Conservation (phyloP, 2,888 invertebrate genomes). For the Aphrophora alni region DNA sequence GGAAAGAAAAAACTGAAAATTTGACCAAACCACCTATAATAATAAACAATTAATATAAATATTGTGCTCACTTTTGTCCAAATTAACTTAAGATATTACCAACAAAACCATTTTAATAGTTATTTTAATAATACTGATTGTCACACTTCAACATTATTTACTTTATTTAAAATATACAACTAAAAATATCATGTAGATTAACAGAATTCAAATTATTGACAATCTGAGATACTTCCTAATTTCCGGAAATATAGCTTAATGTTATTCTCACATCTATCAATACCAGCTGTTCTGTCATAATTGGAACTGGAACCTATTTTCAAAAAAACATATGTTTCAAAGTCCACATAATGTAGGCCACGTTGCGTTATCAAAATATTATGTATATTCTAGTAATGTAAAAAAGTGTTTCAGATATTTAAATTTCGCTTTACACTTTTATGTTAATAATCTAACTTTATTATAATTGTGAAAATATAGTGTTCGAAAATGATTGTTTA, state of each 20-base stretch:
- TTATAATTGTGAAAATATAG: neutral
- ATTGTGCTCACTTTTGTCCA: too few species aligned
- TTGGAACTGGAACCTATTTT: neutral
- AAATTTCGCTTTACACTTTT: neutral
- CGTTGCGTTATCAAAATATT: neutral
- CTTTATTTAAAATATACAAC: too few species aligned
- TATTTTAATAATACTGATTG: too few species aligned
- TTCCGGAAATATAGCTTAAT: neutral
- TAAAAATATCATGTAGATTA: too few species aligned
- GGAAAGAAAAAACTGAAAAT: too few species aligned
- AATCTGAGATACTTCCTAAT: too few species aligned
- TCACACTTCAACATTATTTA: too few species aligned
- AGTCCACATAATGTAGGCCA: neutral
- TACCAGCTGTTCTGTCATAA: neutral
- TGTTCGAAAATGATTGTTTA: constrained; percentile 52
- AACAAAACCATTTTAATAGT: too few species aligned
- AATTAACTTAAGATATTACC: too few species aligned
- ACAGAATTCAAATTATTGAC: too few species aligned
- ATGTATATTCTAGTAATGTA: neutral
- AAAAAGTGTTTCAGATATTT: neutral
- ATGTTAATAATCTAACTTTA: neutral
- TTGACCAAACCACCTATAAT: too few species aligned
- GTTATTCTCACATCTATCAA: neutral
- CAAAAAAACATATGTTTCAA: neutral
- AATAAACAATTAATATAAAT: too few species aligned